Percentiles rank a stretch among this genome's conserved stretches.
Evolutionary conservation across 2,888 invertebrate genomes (phyloP).

Genomic region (Plemyria rubiginata): DNA sequence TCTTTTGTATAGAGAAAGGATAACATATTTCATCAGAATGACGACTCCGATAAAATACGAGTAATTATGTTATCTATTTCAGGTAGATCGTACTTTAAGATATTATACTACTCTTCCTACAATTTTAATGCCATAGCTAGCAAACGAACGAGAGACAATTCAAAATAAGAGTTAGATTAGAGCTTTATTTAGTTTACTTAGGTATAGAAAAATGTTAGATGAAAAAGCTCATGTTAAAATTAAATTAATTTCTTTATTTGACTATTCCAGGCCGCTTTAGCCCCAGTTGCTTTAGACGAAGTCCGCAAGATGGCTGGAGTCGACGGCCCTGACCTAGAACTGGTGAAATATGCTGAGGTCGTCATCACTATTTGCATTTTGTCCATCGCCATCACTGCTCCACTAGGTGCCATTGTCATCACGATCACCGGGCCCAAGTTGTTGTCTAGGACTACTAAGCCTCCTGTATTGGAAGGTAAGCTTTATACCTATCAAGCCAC

Average conservation of each 20-base stretch:
- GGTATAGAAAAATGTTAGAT: too few relatives aligned
- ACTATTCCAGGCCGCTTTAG: slow-evolving; percentile 88
- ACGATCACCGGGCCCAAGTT: slow-evolving; percentile 91
- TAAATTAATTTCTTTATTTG: background rate
- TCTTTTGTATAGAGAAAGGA: background rate
- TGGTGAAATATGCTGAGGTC: slow-evolving; percentile 87
- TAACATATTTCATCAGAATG: too few relatives aligned
- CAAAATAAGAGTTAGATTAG: too few relatives aligned
- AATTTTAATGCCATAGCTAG: too few relatives aligned
- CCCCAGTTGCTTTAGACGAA: slow-evolving; percentile 90
- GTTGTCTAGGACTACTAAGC: slow-evolving; percentile 90
- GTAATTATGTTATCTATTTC: too few relatives aligned
- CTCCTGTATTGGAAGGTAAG: slow-evolving; percentile 87
- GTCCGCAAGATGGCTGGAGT: slow-evolving; percentile 73
- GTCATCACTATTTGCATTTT: slow-evolving; percentile 91
- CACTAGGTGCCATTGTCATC: slow-evolving; percentile 92
- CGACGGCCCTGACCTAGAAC: slow-evolving; percentile 65
- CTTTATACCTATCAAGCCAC: background rate
- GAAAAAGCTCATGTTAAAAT: background rate
- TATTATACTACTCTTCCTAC: too few relatives aligned
- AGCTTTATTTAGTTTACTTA: too few relatives aligned
- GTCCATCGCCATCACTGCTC: slow-evolving; percentile 93
- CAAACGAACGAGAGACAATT: too few relatives aligned
- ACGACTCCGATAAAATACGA: too few relatives aligned
- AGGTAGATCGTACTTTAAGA: too few relatives aligned